Percentiles rank a stretch among this genome's conserved stretches.
These are phyloP conservation scores for Eutolmus rufibarbis DNA, from an alignment of 2,888 invertebrate genomes.

Conservation along the genomic window DNA sequence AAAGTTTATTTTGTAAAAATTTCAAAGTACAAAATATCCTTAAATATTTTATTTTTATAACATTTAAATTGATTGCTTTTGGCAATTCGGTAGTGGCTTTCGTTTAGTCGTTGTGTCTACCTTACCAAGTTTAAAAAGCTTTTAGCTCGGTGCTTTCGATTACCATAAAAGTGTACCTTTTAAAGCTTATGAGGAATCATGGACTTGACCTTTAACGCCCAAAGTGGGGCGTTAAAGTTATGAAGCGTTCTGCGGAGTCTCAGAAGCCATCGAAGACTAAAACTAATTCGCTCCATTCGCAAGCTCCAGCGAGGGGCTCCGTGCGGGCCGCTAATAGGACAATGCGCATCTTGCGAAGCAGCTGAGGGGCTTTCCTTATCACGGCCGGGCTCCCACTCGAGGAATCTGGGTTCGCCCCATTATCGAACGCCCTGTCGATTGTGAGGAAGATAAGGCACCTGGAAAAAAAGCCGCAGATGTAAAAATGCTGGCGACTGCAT, in stretches of 20 bases:
- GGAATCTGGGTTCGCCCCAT: slow-evolving; percentile 29
- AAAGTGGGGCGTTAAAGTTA: neutral
- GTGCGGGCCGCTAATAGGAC: neutral
- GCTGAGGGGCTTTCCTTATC: neutral
- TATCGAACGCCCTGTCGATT: neutral
- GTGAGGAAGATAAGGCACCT: neutral
- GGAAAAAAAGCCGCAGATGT: neutral
- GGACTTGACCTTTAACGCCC: neutral
- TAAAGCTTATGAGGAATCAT: neutral
- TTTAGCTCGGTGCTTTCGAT: neutral
- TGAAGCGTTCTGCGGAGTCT: neutral
- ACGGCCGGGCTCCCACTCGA: slow-evolving; percentile 1
- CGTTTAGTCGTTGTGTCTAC: neutral
- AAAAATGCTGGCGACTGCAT: slow-evolving; percentile 27
- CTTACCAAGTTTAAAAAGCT: neutral
- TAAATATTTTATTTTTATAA: too few relatives aligned
- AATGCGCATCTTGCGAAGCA: neutral
- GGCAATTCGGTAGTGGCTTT: neutral
- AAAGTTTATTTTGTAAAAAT: too few relatives aligned
- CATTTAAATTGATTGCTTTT: neutral
- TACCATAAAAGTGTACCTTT: neutral
- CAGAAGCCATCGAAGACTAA: neutral
- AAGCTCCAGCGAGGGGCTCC: neutral
- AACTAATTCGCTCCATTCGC: neutral
- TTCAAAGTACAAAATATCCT: too few relatives aligned